A percentile compares a stretch with the other conserved stretches of the same genome.
phyloP scores from a whole-genome alignment of 1,140 invertebrate species.

The Drosophila mayri region DNA sequence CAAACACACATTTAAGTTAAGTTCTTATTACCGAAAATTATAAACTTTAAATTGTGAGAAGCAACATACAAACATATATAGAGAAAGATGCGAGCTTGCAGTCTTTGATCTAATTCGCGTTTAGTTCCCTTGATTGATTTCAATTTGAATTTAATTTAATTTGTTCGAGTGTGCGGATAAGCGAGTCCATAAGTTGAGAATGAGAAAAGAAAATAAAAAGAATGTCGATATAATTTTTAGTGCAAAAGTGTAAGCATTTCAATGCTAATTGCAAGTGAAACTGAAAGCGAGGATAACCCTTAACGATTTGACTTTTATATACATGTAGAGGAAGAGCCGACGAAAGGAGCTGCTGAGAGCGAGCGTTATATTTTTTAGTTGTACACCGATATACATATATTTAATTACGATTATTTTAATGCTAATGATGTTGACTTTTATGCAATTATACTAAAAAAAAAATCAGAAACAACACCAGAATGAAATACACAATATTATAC shows the following conservation, averaged over 20 bases:
- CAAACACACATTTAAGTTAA: constrained; percentile 35
- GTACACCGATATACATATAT: constrained; percentile 63
- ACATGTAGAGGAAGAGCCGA: constrained; percentile 34
- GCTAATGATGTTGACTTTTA: constrained; percentile 79
- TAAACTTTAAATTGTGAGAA: constrained; percentile 36
- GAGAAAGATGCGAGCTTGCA: constrained; percentile 6
- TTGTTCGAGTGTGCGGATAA: constrained; percentile 28
- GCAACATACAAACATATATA: constrained; percentile 6
- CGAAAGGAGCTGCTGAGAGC: constrained; percentile 28
- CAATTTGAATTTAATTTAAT: constrained; percentile 46
- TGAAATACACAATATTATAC: constrained; percentile 79
- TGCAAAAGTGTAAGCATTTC: constrained; percentile 54
- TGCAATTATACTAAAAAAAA: constrained; percentile 75
- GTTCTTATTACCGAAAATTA: constrained; percentile 45
- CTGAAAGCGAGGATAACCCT: constrained; percentile 52
- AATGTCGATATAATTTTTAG: constrained; percentile 82
- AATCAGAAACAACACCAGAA: constrained; percentile 72
- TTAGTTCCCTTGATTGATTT: constrained; percentile 33
- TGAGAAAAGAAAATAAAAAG: constrained; percentile 47
- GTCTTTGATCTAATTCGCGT: constrained; percentile 22
- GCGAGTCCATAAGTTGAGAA: constrained; percentile 25
- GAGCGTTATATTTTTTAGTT: constrained; percentile 66
- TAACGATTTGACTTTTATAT: constrained; percentile 68
- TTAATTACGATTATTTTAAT: constrained; percentile 70
- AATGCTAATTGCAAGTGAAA: constrained; percentile 58